These are phyloP conservation scores for Xestia ashworthii DNA, from an alignment of 2,888 invertebrate genomes.

Conservation along the genomic window DNA sequence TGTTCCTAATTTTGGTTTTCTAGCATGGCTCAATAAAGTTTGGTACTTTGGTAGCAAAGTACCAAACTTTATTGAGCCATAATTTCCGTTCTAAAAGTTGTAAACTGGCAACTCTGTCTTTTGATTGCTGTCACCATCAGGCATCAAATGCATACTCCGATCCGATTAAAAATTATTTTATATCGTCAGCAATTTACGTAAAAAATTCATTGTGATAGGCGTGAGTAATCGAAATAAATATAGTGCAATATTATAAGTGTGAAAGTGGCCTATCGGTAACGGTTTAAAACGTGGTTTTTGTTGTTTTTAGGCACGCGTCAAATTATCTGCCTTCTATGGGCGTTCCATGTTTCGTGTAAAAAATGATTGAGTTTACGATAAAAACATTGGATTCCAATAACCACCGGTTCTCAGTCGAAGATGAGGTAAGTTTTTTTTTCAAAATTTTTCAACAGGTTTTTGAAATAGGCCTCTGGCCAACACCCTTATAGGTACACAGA, in stretches of 20 bases:
- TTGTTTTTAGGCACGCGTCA: conserved; percentile 71
- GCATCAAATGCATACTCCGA: conserved; percentile 67
- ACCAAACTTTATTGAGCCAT: not conserved
- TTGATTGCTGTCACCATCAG: conserved; percentile 67
- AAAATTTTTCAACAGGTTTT: not conserved
- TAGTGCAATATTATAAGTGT: conserved; percentile 42
- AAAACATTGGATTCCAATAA: conserved; percentile 97
- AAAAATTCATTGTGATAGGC: conserved; percentile 67
- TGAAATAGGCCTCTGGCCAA: not conserved
- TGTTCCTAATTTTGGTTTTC: not conserved
- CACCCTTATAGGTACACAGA: not conserved
- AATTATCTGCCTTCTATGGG: conserved; percentile 68
- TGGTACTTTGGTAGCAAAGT: too few relatives aligned
- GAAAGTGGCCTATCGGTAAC: conserved; percentile 33
- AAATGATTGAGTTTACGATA: conserved; percentile 96
- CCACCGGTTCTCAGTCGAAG: conserved; percentile 95
- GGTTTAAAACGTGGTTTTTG: conserved; percentile 60
- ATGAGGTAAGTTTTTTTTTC: conserved; percentile 93
- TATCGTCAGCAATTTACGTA: conserved; percentile 61
- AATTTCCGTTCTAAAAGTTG: conserved; percentile 6
- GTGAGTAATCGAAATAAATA: conserved; percentile 60
- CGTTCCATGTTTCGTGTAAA: conserved; percentile 75
- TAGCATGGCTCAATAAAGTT: too few relatives aligned
- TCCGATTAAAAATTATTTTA: conserved; percentile 64
- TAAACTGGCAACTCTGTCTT: conserved; percentile 64